Conservation (phyloP, 2,797 vertebrate genomes). For the Malurus leucopterus region DNA sequence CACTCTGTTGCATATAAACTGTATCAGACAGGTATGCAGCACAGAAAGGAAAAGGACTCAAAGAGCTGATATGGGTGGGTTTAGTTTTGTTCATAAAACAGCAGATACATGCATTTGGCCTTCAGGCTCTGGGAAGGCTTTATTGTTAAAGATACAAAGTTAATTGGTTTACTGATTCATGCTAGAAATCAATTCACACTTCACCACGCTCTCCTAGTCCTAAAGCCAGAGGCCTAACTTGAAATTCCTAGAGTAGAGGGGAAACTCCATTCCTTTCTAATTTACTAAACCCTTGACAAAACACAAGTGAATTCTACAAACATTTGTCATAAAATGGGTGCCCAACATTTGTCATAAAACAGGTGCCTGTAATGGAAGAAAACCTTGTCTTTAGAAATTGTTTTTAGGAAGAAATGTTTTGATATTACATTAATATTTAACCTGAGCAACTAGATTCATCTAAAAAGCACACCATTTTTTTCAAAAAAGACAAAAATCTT, state of each 20-base stretch:
- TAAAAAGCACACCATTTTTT: background rate
- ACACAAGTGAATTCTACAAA: background rate
- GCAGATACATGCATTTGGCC: background rate
- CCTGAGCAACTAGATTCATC: background rate
- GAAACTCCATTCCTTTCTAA: background rate
- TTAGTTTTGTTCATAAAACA: background rate
- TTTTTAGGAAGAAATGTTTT: background rate
- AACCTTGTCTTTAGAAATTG: accelerated
- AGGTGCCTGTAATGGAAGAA: background rate
- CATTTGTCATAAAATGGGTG: background rate
- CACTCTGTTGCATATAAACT: background rate
- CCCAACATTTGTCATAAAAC: background rate
- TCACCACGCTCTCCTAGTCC: background rate
- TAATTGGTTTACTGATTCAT: background rate
- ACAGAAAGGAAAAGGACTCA: background rate
- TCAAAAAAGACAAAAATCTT: background rate
- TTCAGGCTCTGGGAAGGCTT: background rate
- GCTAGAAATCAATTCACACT: background rate
- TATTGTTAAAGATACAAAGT: background rate
- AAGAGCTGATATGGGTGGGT: background rate
- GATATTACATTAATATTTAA: background rate
- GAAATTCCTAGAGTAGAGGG: background rate
- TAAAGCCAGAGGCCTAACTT: background rate
- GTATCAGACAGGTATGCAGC: background rate
- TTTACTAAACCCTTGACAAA: background rate